These are phyloP conservation scores for Paedocypris micromegethes DNA, from an alignment of 2,797 vertebrate species.

Conservation along the genomic window DNA sequence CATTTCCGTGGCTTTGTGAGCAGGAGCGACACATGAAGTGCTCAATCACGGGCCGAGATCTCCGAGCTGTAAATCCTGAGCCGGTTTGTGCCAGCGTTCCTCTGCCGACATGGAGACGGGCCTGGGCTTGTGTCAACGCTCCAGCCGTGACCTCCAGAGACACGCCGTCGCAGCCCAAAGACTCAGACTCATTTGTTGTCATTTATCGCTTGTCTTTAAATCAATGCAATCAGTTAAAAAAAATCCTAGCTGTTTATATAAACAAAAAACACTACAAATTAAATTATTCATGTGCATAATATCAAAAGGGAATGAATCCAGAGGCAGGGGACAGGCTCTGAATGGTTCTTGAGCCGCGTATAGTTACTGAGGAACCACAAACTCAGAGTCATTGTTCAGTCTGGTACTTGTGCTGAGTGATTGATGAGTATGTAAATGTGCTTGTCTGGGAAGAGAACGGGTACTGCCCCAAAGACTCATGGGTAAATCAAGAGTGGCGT, in stretches of 20 bases:
- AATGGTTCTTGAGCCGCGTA: too few species aligned
- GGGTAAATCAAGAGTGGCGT: slow-evolving; percentile 51
- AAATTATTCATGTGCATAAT: too few species aligned
- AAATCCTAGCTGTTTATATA: too few species aligned
- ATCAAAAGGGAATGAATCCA: background rate
- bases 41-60: slow-evolving; percentile 37
- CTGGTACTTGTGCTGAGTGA: slow-evolving; percentile 59
- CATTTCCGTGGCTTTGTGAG: slow-evolving; percentile 33
- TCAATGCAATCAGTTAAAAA: too few species aligned
- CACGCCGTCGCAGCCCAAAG: too few species aligned
- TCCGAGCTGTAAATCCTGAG: slow-evolving; percentile 28
- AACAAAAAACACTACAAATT: too few species aligned
- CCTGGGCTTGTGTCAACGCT: background rate
- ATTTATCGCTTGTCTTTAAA: too few species aligned
- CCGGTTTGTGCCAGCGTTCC: background rate
- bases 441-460: slow-evolving; percentile 58
- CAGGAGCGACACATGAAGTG: slow-evolving; percentile 44
- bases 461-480: slow-evolving; percentile 54
- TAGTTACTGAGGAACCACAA: background rate
- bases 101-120: too few species aligned
- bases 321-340: background rate
- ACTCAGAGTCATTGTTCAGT: slow-evolving; percentile 44
- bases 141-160: background rate
- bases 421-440: slow-evolving; percentile 69
- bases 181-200: too few species aligned